Conservation (phyloP, 2,888 invertebrate species). For the Pyrrhosoma nymphula region DNA sequence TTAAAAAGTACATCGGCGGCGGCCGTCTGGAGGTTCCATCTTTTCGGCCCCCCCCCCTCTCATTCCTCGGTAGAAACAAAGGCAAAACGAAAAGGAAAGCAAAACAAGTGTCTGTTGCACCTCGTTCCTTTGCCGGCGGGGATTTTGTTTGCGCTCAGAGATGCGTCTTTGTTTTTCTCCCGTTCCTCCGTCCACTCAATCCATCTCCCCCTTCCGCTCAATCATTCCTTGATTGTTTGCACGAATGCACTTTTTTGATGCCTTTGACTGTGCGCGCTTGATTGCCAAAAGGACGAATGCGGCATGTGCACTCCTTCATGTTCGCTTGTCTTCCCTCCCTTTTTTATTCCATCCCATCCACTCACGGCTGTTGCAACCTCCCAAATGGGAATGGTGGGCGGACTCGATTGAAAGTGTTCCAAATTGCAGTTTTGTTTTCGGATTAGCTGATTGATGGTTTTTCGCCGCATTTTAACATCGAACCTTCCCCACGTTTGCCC, state of each 20-base stretch:
- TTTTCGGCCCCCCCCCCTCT: neutral
- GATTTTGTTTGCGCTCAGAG: neutral
- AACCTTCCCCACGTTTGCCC: neutral
- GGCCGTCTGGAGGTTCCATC: neutral
- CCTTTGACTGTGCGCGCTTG: neutral
- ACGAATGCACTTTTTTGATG: neutral
- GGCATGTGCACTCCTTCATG: neutral
- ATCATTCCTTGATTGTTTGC: slow-evolving; percentile 17
- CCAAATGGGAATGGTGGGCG: neutral
- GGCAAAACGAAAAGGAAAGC: neutral
- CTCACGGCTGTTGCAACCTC: neutral
- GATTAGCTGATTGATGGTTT: slow-evolving; percentile 5
- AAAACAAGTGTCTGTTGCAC: slow-evolving; percentile 17
- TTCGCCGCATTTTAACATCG: neutral
- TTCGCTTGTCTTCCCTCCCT: neutral
- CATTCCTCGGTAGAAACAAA: neutral
- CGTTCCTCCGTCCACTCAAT: neutral
- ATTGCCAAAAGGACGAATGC: slow-evolving; percentile 22
- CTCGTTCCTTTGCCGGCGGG: neutral
- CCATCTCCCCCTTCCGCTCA: neutral
- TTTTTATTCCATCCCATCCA: too few species aligned
- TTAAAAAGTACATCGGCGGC: neutral
- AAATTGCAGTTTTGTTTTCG: slow-evolving; percentile 9
- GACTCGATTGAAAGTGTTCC: neutral
- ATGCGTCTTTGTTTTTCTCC: slow-evolving; percentile 16